phyloP scores from a whole-genome alignment of 1,140 invertebrate species.

The Drosophila tsacasi region DNA sequence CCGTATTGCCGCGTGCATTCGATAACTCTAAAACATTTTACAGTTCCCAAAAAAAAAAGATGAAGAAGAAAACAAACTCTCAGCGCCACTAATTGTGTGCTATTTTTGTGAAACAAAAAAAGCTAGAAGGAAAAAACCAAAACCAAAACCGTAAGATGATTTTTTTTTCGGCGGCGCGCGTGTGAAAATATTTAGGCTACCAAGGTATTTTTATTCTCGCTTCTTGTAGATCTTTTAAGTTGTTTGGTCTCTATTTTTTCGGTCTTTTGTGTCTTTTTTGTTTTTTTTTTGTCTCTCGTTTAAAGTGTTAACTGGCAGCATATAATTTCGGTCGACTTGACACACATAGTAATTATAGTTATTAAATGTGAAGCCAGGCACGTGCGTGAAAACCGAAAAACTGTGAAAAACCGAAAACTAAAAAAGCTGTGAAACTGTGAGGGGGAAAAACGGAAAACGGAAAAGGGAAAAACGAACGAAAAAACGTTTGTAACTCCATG shows the following conservation, averaged over 20 bases:
- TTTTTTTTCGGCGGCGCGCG: conserved; percentile 56
- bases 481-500: conserved; percentile 56
- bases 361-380: conserved; percentile 70
- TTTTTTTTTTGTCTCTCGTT: conserved; percentile 43
- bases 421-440: conserved; percentile 34
- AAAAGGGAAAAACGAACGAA: conserved; percentile 62
- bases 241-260: conserved; percentile 30
- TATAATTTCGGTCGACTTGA: conserved; percentile 69
- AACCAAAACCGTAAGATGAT: conserved; percentile 64
- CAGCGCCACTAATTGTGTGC: conserved; percentile 75
- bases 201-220: conserved; percentile 57
- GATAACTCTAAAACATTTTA: conserved; percentile 63
- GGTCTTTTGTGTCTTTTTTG: conserved; percentile 17
- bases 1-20: conserved; percentile 5
- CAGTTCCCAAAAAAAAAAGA: conserved; percentile 38
- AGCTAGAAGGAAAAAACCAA: conserved; percentile 18
- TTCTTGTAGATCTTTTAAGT: conserved; percentile 35
- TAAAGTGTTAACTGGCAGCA: conserved; percentile 70
- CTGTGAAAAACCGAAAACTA: conserved; percentile 14
- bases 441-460: conserved; percentile 12
- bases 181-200: conserved; percentile 78
- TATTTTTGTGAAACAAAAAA: conserved; percentile 65
- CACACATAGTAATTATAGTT: conserved; percentile 75
- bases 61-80: conserved; percentile 29
- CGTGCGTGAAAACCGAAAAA: conserved; percentile 56